phyloP scores from a whole-genome alignment of 2,888 invertebrate species.

The Scaptomyza cyrtandrae region DNA sequence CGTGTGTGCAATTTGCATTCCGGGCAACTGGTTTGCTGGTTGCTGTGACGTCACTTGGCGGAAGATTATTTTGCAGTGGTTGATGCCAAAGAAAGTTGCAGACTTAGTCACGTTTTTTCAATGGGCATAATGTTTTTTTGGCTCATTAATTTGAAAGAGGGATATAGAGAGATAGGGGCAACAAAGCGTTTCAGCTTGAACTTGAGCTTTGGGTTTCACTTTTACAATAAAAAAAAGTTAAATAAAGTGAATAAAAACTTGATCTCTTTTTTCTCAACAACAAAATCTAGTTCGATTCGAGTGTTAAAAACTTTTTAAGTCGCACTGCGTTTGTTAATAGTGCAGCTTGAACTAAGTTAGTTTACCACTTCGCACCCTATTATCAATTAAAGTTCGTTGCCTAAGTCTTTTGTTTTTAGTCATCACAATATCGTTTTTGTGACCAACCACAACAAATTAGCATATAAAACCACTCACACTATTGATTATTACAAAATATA shows the following conservation, averaged over 20 bases:
- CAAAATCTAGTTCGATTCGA: conserved; percentile 1
- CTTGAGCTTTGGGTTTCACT: conserved; percentile 61
- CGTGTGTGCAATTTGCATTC: conserved; percentile 57
- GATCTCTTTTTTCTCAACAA: conserved; percentile 8
- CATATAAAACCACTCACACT: conserved; percentile 40
- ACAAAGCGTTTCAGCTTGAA: conserved; percentile 39
- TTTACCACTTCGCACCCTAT: conserved; percentile 14
- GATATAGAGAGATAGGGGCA: not conserved
- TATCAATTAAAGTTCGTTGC: conserved; percentile 65
- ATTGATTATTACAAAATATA: conserved; percentile 48
- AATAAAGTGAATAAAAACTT: conserved; percentile 3
- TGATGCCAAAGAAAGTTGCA: conserved; percentile 67
- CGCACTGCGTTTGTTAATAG: conserved; percentile 12
- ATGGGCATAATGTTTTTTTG: conserved; percentile 37
- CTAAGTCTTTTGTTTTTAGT: conserved; percentile 71
- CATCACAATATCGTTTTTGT: conserved; percentile 9
- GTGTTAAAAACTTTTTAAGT: conserved; percentile 27
- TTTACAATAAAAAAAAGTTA: conserved; percentile 31
- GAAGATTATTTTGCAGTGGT: conserved; percentile 56
- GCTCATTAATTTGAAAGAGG: conserved; percentile 34
- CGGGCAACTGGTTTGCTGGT: conserved; percentile 56
- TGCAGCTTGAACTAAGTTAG: conserved; percentile 7
- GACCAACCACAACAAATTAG: conserved; percentile 43
- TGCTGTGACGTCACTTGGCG: conserved; percentile 67
- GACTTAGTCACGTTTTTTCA: conserved; percentile 62